Conservation (phyloP, 2,113 vertebrate species). For the Tragulus kanchil region DNA sequence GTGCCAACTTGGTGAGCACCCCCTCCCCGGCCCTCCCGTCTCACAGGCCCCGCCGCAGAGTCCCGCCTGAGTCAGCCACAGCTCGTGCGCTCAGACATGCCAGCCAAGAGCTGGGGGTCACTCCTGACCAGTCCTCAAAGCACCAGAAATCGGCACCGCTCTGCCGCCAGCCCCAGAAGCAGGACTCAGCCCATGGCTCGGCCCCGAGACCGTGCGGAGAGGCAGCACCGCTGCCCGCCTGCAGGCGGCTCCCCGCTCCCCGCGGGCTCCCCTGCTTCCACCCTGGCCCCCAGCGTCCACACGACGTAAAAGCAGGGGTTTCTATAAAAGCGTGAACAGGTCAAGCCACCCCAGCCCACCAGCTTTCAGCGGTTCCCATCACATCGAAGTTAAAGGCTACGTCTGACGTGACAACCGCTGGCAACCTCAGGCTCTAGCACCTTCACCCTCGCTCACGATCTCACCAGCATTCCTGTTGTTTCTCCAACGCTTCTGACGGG, state of each 20-base stretch:
- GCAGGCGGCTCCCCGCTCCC: neutral
- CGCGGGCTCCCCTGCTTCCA: neutral
- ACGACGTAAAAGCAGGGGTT: neutral
- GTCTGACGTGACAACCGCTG: neutral
- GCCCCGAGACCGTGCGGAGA: no score
- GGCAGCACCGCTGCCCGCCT: neutral
- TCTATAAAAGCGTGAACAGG: neutral
- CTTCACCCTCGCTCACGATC: neutral
- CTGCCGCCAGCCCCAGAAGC: no score
- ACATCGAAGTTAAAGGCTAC: neutral
- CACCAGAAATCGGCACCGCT: neutral
- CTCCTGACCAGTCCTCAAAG: neutral
- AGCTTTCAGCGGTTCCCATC: neutral
- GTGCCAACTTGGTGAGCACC: neutral
- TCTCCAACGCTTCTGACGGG: neutral
- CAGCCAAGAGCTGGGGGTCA: neutral
- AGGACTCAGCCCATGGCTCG: no score
- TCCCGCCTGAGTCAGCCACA: neutral
- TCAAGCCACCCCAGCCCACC: neutral
- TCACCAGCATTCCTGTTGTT: neutral
- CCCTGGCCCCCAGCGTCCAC: neutral
- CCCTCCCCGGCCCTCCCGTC: no score
- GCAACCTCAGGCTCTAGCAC: neutral
- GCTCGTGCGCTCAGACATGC: neutral
- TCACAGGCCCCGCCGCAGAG: neutral